Base-by-base conservation (phyloP, 2,888 invertebrate species). In the Harpalus rubripes region DNA sequence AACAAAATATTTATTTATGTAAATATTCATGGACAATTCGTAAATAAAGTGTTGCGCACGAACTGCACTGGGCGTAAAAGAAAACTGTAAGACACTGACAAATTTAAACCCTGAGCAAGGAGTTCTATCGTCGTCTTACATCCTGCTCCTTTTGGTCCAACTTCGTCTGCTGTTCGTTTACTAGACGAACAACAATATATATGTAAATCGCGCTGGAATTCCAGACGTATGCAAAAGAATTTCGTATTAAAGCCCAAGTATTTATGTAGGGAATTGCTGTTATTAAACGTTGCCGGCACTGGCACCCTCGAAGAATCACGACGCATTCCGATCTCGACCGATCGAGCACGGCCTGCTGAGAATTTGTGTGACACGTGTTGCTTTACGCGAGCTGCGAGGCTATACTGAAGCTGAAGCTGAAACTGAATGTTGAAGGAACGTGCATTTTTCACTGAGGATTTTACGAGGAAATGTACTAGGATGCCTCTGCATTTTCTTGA, bases 191-290 rank as follows among this genome's bases (percentile, higher is more conserved):
- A 78, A 80, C 80, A 80, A 80, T 80, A 80, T 80, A 80, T 80
- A 80, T 80, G 80, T 80, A 80, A 80, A 80, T 80, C 80, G 80
- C 80, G 61, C 16, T 18, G 80, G 80, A 80, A 80, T 80, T 58
- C 80, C 80, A 61, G 61, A 80, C 80, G 81, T 81, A 81, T 81
- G 81, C 81, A 72, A 81, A 81, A 81, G 81, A 81, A 81, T 81
- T 81, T 72, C 68, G 81, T 81, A 81, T 81, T 81, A 81, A 72
- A 81, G 68, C 65, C 59, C 56, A 68, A 68, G 81, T 81, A 81
- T 81, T 81, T 81, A 81, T 81, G 81, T 81, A 81, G 65, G 72
- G 56, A 81, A 59, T 80, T 80, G 80, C 61, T 79, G 61, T 79
- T 79, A 79, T 79, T 79, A 79, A 61, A 79, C 56, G 32, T 78